Conservation (phyloP, 1,140 invertebrate genomes). For the Forficula auricularia region DNA sequence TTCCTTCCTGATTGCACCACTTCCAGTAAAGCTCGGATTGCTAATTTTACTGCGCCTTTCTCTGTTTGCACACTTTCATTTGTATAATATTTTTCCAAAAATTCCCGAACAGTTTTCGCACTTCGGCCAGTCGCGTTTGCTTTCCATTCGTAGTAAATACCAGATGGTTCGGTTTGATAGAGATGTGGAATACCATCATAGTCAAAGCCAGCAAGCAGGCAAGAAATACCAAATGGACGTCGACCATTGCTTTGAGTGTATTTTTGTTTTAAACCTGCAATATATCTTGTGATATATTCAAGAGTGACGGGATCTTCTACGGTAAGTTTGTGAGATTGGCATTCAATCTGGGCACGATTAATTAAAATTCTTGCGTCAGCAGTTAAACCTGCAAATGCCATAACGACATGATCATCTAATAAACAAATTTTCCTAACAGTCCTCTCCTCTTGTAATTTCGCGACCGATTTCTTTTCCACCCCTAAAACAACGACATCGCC, state of each 20-base stretch:
- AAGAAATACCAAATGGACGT: constrained; percentile 51
- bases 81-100: constrained; percentile 50
- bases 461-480: constrained; percentile 98
- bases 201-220: constrained; percentile 51
- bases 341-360: constrained; percentile 92
- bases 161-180: constrained; percentile 54
- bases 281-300: constrained; percentile 93
- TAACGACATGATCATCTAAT: constrained; percentile 97
- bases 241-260: constrained; percentile 55
- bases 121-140: constrained; percentile 48
- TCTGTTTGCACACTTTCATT: constrained; percentile 32
- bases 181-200: constrained; percentile 46
- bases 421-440: constrained; percentile 98
- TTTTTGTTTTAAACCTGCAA: constrained; percentile 49
- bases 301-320: constrained; percentile 99
- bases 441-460: constrained; percentile 95
- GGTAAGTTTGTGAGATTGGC: constrained; percentile 94
- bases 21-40: constrained; percentile 45
- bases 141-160: constrained; percentile 51
- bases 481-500: constrained; percentile 90
- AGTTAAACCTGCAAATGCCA: constrained; percentile 98
- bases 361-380: constrained; percentile 97
- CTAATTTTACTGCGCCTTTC: constrained; percentile 42
- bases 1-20: constrained; percentile 51
- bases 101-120: constrained; percentile 53